These are phyloP conservation scores for Caenorhabditis remanei DNA, from an alignment of 1,140 invertebrate genomes.

Conservation along the genomic window DNA sequence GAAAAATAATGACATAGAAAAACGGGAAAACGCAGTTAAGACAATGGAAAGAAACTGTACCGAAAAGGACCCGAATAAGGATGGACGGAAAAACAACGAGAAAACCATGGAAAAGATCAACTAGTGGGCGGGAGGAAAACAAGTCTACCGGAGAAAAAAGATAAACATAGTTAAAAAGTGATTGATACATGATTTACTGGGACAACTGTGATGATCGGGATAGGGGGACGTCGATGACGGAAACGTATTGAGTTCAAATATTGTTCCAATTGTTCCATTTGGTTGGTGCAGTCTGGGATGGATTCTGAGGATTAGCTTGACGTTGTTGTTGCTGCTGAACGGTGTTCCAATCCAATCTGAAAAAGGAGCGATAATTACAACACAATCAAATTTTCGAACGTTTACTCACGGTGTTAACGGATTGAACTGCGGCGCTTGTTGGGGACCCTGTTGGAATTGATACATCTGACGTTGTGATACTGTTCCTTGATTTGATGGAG, in stretches of 20 bases:
- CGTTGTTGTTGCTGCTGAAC: background rate
- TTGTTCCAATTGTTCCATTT: conserved; percentile 24
- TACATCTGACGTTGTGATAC: background rate
- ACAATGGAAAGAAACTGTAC: conserved; percentile 8
- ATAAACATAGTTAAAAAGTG: background rate
- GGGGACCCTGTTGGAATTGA: background rate
- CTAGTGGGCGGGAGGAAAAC: background rate
- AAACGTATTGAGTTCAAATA: background rate
- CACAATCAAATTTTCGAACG: background rate
- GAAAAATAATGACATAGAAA: background rate
- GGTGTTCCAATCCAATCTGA: conserved; percentile 13
- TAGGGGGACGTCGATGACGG: background rate
- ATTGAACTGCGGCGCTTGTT: too few relatives aligned
- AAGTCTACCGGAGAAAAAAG: background rate
- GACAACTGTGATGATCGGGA: background rate
- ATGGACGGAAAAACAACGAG: background rate
- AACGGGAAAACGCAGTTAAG: too few relatives aligned
- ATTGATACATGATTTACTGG: background rate
- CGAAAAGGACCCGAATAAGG: background rate
- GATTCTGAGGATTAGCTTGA: background rate
- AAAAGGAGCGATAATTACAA: background rate
- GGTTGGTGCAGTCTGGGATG: background rate
- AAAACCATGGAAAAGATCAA: background rate
- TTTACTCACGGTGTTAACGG: too few relatives aligned
- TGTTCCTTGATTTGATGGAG: background rate